Conservation (phyloP, 2,113 vertebrate species). For the Passer montanus region DNA sequence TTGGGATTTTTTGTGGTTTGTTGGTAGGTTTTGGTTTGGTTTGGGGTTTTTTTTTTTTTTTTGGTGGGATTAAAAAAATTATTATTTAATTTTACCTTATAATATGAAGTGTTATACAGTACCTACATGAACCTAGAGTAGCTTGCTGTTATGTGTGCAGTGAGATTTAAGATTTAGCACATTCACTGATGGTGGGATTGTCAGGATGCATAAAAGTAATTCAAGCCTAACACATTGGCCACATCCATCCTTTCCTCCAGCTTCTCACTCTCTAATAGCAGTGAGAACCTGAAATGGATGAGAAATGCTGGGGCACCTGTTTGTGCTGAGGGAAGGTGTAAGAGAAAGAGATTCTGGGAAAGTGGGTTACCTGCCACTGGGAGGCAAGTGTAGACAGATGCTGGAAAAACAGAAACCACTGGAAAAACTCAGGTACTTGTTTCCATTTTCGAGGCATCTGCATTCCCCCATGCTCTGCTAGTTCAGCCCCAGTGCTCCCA, state of each 20-base stretch:
- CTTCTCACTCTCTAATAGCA: background rate
- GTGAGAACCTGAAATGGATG: background rate
- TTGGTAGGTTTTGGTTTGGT: no score
- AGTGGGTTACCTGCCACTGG: background rate
- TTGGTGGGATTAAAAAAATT: background rate
- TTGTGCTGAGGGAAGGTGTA: background rate
- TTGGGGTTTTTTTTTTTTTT: background rate
- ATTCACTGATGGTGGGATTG: background rate
- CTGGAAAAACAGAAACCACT: background rate
- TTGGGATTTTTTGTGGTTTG: no score
- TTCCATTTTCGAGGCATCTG: background rate
- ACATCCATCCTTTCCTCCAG: background rate
- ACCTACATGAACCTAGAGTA: background rate
- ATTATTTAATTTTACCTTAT: background rate
- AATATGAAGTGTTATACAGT: background rate
- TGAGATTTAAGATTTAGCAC: background rate
- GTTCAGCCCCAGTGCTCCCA: background rate
- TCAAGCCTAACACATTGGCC: background rate
- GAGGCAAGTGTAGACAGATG: background rate
- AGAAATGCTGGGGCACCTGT: background rate
- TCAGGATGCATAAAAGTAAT: background rate
- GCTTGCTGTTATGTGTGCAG: background rate
- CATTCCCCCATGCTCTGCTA: background rate
- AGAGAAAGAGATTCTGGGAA: background rate
- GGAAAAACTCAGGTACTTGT: background rate